These are phyloP conservation scores for Heliocidaris tuberculata DNA, from an alignment of 35 echinoderm and acorn worm species.

Conservation along the genomic window DNA sequence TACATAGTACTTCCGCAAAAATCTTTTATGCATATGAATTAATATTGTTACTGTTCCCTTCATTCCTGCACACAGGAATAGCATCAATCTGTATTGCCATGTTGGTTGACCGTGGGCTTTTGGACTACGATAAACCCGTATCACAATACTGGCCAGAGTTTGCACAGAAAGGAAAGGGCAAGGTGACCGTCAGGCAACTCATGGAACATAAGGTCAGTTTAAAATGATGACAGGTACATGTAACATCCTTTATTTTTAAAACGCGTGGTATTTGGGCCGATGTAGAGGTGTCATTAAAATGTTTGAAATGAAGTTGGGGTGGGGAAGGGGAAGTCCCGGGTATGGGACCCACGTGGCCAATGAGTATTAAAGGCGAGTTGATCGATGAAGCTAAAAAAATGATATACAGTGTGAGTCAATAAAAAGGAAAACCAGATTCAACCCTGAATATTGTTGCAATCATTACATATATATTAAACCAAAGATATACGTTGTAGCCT, in stretches of 20 bases:
- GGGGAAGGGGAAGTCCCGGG: no score
- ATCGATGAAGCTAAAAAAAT: no score
- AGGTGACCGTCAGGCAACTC: slow-evolving; percentile 44
- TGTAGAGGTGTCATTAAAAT: no score
- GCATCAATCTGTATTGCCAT: slow-evolving; percentile 51
- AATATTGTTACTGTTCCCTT: neutral
- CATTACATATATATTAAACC: no score
- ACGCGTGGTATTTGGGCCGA: neutral
- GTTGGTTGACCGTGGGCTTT: slow-evolving; percentile 46
- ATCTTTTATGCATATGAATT: no score
- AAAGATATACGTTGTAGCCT: no score
- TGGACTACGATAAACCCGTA: slow-evolving; percentile 46
- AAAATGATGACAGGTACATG: neutral
- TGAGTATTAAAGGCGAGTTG: no score
- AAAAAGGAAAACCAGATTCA: no score
- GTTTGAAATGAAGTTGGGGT: neutral
- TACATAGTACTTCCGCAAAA: no score
- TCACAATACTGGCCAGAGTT: slow-evolving; percentile 51
- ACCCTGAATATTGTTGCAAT: no score
- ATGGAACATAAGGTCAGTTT: slow-evolving; percentile 44
- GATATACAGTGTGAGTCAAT: no score
- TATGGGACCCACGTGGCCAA: no score
- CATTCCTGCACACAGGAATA: neutral
- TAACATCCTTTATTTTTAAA: neutral
- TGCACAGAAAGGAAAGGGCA: slow-evolving; percentile 35